Base-by-base conservation (phyloP, 2,113 vertebrate species). In the Stegastes partitus region DNA sequence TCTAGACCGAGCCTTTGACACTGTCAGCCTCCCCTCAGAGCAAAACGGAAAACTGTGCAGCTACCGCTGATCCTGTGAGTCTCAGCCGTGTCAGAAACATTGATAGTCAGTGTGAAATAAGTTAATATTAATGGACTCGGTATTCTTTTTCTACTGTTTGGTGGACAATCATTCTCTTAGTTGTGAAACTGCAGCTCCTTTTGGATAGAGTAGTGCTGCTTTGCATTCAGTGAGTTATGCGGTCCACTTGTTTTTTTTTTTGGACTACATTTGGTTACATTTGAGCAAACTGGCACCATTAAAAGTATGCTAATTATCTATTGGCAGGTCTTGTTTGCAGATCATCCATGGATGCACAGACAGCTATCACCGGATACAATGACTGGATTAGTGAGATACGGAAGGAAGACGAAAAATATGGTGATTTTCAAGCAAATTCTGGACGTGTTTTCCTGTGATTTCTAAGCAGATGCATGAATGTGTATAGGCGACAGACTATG, bases 151-250 rank as follows among this genome's bases (percentile, higher is more conserved):
- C 12, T 62, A 28, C 25, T 25, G 12, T 56, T 49, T 51, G 8
- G 19, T 12, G 54, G 31, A 34, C 25, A 45, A 65, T 16, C 16
- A 16, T 47, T 11, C 22, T 5, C 34, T 34, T 34, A 34, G 12
- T 42, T 59, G 64, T 57, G 7, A 3, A 54, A 37, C 31, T 62
- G 44, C 2, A 37, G 39, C 3, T 56, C 25, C 5, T n/a, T 31
- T 61, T 58, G 7, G 22, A 68, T 18, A 57, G 19, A 71, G 57
- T 44, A 15, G 55, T 22, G 50, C 44, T 21, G 21, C 23, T 73
- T n/a, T 70, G 28, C 19, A 74, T 42, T 64, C 12, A 64, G 1
- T 56, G 19, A 56, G 19, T 26, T 59, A 26, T 21, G 49, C 18
- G 14, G 39, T 42, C 12, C 14, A 42, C 39, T 42, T 42, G 39